These are phyloP conservation scores for Serrognathus titanus DNA, from an alignment of 2,888 invertebrate species.

Conservation along the genomic window DNA sequence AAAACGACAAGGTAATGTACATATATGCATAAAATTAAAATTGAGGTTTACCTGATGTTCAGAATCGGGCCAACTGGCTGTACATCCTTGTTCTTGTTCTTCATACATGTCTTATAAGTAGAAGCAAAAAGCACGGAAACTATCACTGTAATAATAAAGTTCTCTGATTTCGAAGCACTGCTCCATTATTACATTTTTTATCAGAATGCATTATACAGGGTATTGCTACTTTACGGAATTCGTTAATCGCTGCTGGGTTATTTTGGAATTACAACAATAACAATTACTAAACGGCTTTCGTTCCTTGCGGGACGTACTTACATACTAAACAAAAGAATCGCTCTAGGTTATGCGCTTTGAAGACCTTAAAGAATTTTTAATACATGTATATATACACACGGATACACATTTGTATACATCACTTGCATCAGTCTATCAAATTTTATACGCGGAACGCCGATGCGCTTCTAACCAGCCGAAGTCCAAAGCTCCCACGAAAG, in stretches of 20 bases:
- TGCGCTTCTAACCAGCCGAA: constrained; percentile 34
- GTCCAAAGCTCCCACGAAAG: constrained; percentile 36
- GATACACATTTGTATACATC: constrained; percentile 1
- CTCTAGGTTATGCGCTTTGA: no score
- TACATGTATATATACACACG: no score
- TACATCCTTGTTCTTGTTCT: constrained; percentile 34
- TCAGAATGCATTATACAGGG: not conserved
- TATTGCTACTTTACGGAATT: not conserved
- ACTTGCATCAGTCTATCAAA: constrained; percentile 19
- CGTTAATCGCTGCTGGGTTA: no score
- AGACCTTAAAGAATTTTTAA: no score
- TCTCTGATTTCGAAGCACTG: no score
- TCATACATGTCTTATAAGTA: constrained; percentile 20
- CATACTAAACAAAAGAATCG: no score
- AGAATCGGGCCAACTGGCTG: constrained; percentile 42
- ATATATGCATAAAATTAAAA: no score
- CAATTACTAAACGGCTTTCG: no score
- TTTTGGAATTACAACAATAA: no score
- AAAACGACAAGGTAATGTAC: no score
- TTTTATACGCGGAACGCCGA: constrained; percentile 16
- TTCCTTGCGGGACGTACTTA: no score
- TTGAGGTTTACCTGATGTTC: constrained; percentile 39
- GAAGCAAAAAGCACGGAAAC: not conserved
- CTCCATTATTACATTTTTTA: no score
- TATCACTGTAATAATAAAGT: not conserved